phyloP scores from a whole-genome alignment of 2,797 vertebrate species.

The Rachycentron canadum region DNA sequence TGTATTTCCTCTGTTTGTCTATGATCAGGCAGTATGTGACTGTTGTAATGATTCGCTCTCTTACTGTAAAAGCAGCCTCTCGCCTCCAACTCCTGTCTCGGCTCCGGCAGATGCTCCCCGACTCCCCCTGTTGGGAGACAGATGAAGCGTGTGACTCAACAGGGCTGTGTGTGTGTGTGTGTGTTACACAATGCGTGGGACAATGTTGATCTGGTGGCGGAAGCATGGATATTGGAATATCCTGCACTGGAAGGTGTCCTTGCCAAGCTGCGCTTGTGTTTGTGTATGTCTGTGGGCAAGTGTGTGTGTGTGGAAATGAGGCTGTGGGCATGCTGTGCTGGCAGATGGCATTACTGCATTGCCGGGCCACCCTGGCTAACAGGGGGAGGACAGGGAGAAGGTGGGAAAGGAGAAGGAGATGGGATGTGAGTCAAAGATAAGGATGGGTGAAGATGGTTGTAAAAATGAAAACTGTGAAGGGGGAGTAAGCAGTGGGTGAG shows the following conservation, averaged over 20 bases:
- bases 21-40: conserved; percentile 63
- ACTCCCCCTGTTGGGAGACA: conserved; percentile 87
- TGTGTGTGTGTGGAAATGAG: conserved; percentile 72
- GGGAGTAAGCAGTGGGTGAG: conserved; percentile 40
- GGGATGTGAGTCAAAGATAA: conserved; percentile 56
- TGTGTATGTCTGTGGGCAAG: conserved; percentile 61
- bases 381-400: conserved; percentile 67
- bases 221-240: conserved; percentile 77
- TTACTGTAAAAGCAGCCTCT: conserved; percentile 52
- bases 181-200: conserved; percentile 64
- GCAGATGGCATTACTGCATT: conserved; percentile 85
- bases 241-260: conserved; percentile 78
- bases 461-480: conserved; percentile 54
- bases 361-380: conserved; percentile 78
- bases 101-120: conserved; percentile 77
- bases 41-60: conserved; percentile 58
- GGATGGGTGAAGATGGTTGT: conserved; percentile 50
- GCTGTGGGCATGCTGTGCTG: conserved; percentile 82
- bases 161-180: conserved; percentile 49
- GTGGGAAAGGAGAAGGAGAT: conserved; percentile 65
- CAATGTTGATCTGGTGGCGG: conserved; percentile 74
- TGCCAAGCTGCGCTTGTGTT: conserved; percentile 72
- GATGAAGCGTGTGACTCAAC: conserved; percentile 84
- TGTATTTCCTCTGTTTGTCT: conserved; percentile 59
- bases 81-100: conserved; percentile 38